Percentiles rank a stretch among this genome's conserved stretches.
Evolutionary conservation across 2,113 vertebrate species (phyloP).

Genomic region (Noturus placidus): DNA sequence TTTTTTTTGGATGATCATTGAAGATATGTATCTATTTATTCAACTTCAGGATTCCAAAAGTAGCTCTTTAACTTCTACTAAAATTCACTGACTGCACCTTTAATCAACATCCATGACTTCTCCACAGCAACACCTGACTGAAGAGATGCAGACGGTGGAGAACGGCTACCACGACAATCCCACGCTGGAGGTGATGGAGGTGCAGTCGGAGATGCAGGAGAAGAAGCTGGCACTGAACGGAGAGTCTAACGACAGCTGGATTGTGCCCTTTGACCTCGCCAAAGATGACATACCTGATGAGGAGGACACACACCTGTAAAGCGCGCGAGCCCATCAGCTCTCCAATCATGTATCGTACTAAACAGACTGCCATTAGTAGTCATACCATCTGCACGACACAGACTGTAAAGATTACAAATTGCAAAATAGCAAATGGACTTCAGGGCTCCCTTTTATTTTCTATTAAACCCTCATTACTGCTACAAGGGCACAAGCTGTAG

Average conservation of each 20-base stretch:
- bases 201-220: slow-evolving; percentile 91
- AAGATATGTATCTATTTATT: not conserved
- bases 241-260: slow-evolving; percentile 96
- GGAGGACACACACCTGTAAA: slow-evolving; percentile 95
- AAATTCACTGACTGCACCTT: not conserved
- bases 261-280: slow-evolving; percentile 87
- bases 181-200: slow-evolving; percentile 96
- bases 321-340: not conserved
- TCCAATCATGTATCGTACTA: too few species aligned
- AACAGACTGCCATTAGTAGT: not conserved
- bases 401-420: not conserved
- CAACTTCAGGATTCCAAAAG: not conserved
- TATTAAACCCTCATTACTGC: not conserved
- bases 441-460: not conserved
- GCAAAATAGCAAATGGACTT: slow-evolving; percentile 19
- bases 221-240: slow-evolving; percentile 84
- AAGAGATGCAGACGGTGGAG: slow-evolving; percentile 93
- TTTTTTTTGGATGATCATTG: too few species aligned
- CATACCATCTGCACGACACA: not conserved
- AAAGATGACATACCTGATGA: slow-evolving; percentile 88
- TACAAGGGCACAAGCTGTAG: not conserved
- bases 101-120: not conserved
- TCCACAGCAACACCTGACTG: slow-evolving; percentile 85
- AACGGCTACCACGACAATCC: slow-evolving; percentile 98
- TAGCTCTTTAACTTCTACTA: not conserved